Evolutionary conservation across 2,113 vertebrate species (phyloP), one percentile per base, ranked within the genome.

Genomic region (Leptocoma aspasia): DNA sequence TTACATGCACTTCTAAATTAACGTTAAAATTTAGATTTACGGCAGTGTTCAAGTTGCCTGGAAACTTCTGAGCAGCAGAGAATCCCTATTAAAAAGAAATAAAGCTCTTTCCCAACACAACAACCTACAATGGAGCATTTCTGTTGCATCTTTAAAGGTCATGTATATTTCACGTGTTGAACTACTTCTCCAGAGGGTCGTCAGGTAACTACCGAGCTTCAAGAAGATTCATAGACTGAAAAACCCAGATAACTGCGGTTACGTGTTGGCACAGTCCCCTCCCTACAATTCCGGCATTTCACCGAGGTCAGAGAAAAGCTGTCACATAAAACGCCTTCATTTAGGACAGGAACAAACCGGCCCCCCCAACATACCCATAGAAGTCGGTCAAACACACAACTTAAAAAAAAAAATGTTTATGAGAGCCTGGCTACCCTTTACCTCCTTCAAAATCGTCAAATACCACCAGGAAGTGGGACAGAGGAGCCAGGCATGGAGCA

Each of bases 251-350:
- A 82, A 91, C 82, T 3, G 91, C 11, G 17, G 89, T 69, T 95
- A 64, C n/a, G 10, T 64, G 91, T 23, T 45, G 68, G 80, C 80
- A 87, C 42, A 54, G 47, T 92, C 77, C 56, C 64, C 69, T 66
- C 72, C 56, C 86, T 86, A 75, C 64, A 73, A 91, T 86, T 89
- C 72, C 60, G 86, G 89, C 84, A 92, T 92, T 95, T 94, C 86
- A 54, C 47, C 42, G 77, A 86, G 54, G 76, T 92, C 91, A 91
- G 60, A 78, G 80, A 94, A 89, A 94, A 96, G 56, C 63, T 92
- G 85, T 69, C 95, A 93, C 42, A 64, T 5, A 91, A 63, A 93
- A 28, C 47, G 47, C 66, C 92, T 90, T 64, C 20, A 69, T 60
- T 85, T 30, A 45, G 75, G 53, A 72, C 63, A 53, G 78, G 49